These are phyloP conservation scores for Amphiura filiformis DNA, from an alignment of 35 echinoderm and acorn worm genomes.

Conservation along the genomic window DNA sequence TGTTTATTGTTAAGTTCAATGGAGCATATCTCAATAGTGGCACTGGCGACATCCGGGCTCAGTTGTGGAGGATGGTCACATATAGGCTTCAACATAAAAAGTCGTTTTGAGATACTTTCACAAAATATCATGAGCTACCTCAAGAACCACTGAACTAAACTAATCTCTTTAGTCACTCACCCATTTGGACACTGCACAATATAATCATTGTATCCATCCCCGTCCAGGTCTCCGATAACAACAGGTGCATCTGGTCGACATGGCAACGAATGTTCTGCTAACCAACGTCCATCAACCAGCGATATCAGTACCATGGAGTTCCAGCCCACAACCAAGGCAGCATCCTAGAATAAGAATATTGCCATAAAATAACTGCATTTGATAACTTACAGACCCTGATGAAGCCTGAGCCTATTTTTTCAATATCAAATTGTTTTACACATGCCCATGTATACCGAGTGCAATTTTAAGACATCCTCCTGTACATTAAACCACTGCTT, in stretches of 20 bases:
- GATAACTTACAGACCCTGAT: background rate
- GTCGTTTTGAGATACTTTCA: no score
- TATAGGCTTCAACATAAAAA: no score
- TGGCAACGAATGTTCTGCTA: slow-evolving; percentile 68
- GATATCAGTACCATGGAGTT: slow-evolving; percentile 58
- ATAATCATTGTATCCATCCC: slow-evolving; percentile 73
- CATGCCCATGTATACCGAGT: background rate
- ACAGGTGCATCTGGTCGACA: slow-evolving; percentile 71
- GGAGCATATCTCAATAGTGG: no score
- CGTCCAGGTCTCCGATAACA: slow-evolving; percentile 71
- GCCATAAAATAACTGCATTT: background rate
- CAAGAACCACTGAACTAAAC: no score
- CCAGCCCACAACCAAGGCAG: slow-evolving; percentile 56
- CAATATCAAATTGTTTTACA: background rate
- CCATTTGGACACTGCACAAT: slow-evolving; percentile 58
- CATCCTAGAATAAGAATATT: slow-evolving; percentile 31
- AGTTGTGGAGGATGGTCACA: no score
- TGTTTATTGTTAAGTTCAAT: no score
- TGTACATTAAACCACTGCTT: no score
- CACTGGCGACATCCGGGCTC: no score
- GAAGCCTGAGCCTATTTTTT: background rate
- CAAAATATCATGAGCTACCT: no score
- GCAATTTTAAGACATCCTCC: no score
- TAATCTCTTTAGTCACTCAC: no score
- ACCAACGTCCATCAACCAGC: slow-evolving; percentile 49